These are phyloP conservation scores for Diadema setosum DNA, from an alignment of 35 echinoderm and acorn worm genomes.

Conservation along the genomic window DNA sequence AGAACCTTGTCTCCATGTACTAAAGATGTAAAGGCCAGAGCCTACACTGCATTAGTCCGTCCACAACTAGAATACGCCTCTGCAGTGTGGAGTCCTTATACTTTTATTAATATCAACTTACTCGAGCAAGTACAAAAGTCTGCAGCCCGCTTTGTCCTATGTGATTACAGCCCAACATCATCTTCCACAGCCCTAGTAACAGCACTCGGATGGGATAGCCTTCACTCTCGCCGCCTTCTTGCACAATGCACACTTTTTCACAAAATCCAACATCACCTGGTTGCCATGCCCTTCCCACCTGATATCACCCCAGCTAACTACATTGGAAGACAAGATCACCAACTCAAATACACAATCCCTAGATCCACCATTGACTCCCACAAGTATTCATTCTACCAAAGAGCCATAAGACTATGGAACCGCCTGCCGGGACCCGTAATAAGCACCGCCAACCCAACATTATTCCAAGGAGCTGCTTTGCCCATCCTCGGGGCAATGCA, in stretches of 20 bases:
- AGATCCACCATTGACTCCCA: not conserved
- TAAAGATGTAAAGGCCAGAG: not conserved
- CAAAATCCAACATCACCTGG: not conserved
- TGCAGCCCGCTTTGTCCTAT: constrained; percentile 6
- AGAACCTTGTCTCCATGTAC: not conserved
- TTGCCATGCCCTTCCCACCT: not conserved
- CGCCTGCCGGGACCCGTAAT: too few species aligned
- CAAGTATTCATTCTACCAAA: not conserved
- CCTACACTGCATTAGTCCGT: not conserved
- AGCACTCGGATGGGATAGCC: too few species aligned
- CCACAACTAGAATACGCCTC: not conserved
- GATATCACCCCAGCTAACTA: not conserved
- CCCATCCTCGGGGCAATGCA: too few species aligned
- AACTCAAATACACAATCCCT: not conserved
- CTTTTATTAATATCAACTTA: not conserved
- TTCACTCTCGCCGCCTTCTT: too few species aligned
- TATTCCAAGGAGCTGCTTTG: too few species aligned
- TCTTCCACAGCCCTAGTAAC: too few species aligned
- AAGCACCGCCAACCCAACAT: too few species aligned
- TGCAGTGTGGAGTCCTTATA: not conserved
- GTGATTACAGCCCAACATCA: too few species aligned
- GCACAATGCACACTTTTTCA: not conserved
- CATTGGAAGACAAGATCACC: not conserved
- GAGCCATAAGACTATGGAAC: not conserved
- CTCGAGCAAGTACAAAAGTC: not conserved